Percentiles rank a stretch among this genome's conserved stretches.
Evolutionary conservation across 2,888 invertebrate genomes (phyloP).

Genomic region (Parnassius apollo): DNA sequence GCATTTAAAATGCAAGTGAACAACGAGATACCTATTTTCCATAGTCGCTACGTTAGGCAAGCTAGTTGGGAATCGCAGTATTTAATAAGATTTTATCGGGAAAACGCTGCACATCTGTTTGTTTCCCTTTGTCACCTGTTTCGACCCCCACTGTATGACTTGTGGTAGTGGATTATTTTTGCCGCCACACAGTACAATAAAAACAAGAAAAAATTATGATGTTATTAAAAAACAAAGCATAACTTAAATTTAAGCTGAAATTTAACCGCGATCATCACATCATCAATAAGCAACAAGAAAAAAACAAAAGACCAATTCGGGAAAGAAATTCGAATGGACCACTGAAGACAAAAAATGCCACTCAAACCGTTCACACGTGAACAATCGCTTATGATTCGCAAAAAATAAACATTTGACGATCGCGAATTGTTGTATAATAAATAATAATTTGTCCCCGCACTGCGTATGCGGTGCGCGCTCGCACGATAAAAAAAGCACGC

Average conservation of each 20-base stretch:
- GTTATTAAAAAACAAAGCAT: too few species aligned
- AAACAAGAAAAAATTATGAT: too few species aligned
- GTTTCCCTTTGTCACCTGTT: too few species aligned
- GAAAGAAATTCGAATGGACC: slow-evolving; percentile 48
- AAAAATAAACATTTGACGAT: slow-evolving; percentile 55
- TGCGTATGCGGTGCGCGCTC: slow-evolving; percentile 28
- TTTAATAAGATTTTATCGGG: too few species aligned
- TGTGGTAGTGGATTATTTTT: too few species aligned
- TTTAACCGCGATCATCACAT: slow-evolving; percentile 21
- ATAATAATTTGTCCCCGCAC: slow-evolving; percentile 40
- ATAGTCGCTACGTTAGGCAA: too few species aligned
- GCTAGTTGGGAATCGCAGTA: too few species aligned
- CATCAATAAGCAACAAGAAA: slow-evolving; percentile 1
- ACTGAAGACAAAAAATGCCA: slow-evolving; percentile 63
- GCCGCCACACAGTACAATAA: too few species aligned
- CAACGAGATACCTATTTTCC: too few species aligned
- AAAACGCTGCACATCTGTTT: too few species aligned
- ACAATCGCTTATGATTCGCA: slow-evolving; percentile 55
- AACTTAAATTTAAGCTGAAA: slow-evolving; percentile 3
- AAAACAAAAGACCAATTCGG: slow-evolving; percentile 35
- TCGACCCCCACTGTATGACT: too few species aligned
- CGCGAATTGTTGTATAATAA: slow-evolving; percentile 41
- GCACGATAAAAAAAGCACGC: slow-evolving; percentile 23
- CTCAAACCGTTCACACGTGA: slow-evolving; percentile 62
- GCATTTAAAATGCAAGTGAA: too few species aligned